Percentiles rank a stretch among this genome's conserved stretches.
phyloP scores from a whole-genome alignment of 35 echinoderm and acorn worm genomes.

The Hemicentrotus pulcherrimus region DNA sequence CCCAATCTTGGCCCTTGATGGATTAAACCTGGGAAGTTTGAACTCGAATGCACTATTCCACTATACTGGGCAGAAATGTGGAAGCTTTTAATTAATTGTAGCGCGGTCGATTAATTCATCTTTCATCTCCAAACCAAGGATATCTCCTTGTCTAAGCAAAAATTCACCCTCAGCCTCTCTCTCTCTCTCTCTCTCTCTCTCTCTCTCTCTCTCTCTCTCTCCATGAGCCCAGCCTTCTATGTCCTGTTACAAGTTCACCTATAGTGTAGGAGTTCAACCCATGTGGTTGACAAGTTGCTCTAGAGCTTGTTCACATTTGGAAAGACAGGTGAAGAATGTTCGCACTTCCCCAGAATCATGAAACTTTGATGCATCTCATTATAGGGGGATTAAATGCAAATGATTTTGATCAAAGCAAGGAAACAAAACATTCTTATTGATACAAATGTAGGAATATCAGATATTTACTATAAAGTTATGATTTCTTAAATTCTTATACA shows the following conservation, averaged over 20 bases:
- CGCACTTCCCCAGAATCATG: neutral
- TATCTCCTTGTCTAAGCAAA: neutral
- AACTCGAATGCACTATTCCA: slow-evolving; percentile 2
- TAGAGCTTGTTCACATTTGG: neutral
- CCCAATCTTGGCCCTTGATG: neutral
- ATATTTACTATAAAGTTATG: no score
- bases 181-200: neutral
- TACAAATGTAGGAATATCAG: no score
- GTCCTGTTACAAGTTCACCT: neutral
- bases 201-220: neutral
- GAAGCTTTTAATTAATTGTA: slow-evolving; percentile 13
- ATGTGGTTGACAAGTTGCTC: neutral
- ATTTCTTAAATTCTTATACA: no score
- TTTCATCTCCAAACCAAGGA: slow-evolving; percentile 10
- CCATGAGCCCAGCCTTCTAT: neutral
- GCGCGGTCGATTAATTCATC: neutral
- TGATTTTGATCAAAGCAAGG: no score
- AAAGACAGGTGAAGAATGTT: neutral
- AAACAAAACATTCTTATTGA: no score
- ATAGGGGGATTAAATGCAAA: no score
- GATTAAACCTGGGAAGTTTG: neutral
- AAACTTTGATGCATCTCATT: neutral
- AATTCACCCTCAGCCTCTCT: neutral
- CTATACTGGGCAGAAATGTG: neutral
- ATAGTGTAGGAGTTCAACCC: neutral